Evolutionary conservation across 1,140 invertebrate species (phyloP).

Genomic region (Calliphora vicina): DNA sequence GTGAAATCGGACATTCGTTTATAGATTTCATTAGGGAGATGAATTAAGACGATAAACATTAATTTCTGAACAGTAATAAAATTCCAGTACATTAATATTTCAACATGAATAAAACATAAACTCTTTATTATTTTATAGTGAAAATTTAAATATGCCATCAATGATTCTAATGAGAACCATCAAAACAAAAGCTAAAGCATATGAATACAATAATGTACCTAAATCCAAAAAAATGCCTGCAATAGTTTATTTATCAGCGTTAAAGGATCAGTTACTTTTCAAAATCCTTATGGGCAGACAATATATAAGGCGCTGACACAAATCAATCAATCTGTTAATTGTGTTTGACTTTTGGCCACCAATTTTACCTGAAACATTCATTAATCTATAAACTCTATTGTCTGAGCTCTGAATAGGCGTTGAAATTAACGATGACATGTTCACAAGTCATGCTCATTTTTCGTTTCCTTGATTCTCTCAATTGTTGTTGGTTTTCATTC

Average conservation of each 20-base stretch:
- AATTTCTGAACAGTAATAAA: no score
- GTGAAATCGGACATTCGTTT: not conserved
- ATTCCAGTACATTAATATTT: not conserved
- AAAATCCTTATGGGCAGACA: not conserved
- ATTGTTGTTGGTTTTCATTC: not conserved
- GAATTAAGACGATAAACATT: constrained; percentile 15
- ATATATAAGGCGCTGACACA: constrained; percentile 47
- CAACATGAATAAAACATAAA: not conserved
- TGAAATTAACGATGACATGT: constrained; percentile 33
- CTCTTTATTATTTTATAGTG: not conserved
- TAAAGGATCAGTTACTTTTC: not conserved
- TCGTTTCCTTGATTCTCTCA: not conserved
- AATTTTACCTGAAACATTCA: not conserved
- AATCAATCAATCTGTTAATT: constrained; percentile 47
- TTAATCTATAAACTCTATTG: not conserved
- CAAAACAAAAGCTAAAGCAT: not conserved
- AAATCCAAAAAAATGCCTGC: not conserved
- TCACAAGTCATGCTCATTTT: not conserved
- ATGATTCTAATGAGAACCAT: not conserved
- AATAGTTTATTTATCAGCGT: not conserved
- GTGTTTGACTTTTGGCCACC: not conserved
- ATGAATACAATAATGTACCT: not conserved
- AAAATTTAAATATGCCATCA: not conserved
- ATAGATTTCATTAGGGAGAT: constrained; percentile 27
- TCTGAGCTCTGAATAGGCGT: constrained; percentile 36